Evolutionary conservation across 2,113 vertebrate species (phyloP), one percentile per base, ranked within the genome.

Genomic region (Onychostruthus taczanowskii): DNA sequence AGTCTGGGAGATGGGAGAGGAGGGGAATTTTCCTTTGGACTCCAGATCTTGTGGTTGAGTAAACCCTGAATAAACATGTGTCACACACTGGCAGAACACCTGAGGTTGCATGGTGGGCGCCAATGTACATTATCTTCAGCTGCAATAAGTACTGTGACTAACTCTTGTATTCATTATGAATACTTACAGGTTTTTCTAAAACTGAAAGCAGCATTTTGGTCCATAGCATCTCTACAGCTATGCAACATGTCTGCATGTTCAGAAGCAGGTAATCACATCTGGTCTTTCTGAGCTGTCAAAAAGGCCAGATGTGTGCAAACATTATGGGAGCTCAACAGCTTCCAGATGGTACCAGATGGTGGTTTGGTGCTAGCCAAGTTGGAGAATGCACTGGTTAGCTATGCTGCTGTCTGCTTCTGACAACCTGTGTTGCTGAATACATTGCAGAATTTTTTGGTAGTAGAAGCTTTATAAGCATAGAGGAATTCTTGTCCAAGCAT

Each of bases 231-330:
- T 87, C 39, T 87, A 61, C 44, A 84, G 16, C 77, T 87, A 2
- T 63, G 31, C 70, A 90, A 35, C 67, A 19, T 58, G 73, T 75
- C 73, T 81, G 0, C 61, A 33, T 77, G 21, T 46, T 89, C 72
- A 90, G 83, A 76, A 55, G 46, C 73, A 86, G 89, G 50, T 94
- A 83, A 70, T 77, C 89, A 67, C 76, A 89, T 77, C 80, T 91
- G 68, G 55, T 91, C 64, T 93, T 89, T 86, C 26, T 95, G 77
- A 89, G 22, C 47, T 87, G 64, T 59, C 68, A 63, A 52, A 89
- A 73, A 81, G 47, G 20, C 46, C 84, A 91, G 87, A 92, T 94
- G 79, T 80, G 58, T 83, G 9, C 43, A 59, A 77, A 81, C 12
- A 41, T 14, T 23, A 9, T 67, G 52, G 64, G 86, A 89, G 55